These are phyloP conservation scores for Amphimedon queenslandica DNA, from an alignment of 37 sponge, comb jelly and placozoan species.

Conservation along the genomic window DNA sequence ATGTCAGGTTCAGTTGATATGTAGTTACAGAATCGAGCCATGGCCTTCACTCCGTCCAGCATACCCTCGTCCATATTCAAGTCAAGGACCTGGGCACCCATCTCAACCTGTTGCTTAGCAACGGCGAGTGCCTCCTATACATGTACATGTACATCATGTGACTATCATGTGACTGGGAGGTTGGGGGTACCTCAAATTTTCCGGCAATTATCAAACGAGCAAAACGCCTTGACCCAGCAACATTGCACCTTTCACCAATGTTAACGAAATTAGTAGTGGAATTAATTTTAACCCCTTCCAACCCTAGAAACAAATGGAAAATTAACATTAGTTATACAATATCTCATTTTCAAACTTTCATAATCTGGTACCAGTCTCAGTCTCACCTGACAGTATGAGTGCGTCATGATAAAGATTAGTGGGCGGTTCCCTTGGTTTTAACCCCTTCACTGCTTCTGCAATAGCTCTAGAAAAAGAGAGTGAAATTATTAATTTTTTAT, in stretches of 20 bases:
- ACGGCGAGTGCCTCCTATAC: constrained; percentile 81
- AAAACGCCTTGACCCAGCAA: constrained; percentile 91
- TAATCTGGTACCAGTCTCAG: background rate
- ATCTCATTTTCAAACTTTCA: no score
- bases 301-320: constrained; percentile 66
- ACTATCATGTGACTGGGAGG: no score
- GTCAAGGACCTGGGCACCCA: constrained; percentile 95
- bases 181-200: constrained; percentile 89
- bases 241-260: constrained; percentile 98
- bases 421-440: constrained; percentile 66
- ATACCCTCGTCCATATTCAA: constrained; percentile 99
- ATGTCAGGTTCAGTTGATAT: constrained; percentile 95
- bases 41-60: constrained; percentile 87
- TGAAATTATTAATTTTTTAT: background rate
- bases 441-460: constrained; percentile 70
- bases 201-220: constrained; percentile 58
- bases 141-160: no score
- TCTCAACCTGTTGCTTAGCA: constrained; percentile 93
- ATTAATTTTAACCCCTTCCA: constrained; percentile 81
- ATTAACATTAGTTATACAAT: no score
- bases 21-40: constrained; percentile 84
- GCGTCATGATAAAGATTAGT: constrained; percentile 61
- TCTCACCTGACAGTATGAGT: constrained; percentile 77
- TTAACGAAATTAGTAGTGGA: constrained; percentile 88
- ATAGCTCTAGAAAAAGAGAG: constrained; percentile 53